Evolutionary conservation across 2,888 invertebrate species (phyloP), one percentile per base, ranked within the genome.

Genomic region (Urechis unicinctus): DNA sequence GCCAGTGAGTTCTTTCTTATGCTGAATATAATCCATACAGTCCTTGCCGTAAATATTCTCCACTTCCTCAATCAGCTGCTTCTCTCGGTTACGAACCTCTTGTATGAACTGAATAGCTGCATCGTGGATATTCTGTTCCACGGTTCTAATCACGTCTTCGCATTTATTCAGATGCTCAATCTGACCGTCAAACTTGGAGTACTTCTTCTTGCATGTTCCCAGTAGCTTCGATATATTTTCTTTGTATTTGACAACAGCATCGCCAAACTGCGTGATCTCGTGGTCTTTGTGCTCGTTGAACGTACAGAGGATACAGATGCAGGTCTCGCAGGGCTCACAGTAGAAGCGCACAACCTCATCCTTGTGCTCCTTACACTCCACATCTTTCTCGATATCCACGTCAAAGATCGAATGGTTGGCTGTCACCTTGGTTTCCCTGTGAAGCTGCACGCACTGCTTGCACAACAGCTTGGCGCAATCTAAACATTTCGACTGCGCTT

Each of bases 391-490:
- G 44, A 77, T 78, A 60, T 77, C 76, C 9, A 77, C 69, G 58
- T 78, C 78, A 63, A 78, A 78, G 58, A 78, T 68, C 52, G 74
- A 74, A 67, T 78, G 78, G 53, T 67, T 66, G 59, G 70, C 72
- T 5, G 78, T 78, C 30, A 78, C 77, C 63, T 76, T 75, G 29
- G 75, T 78, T 25, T 72, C 71, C 53, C 65, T 67, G 63, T 78
- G 78, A 55, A 74, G 59, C 36, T 73, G 73, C 6, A 75, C 77
- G 58, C 78, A 78, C 28, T 66, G 55, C 52, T 71, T 71, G 58
- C 78, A 78, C 41, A 78, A 66, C 49, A 78, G 66, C 62, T 78
- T 78, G 64, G 75, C 75, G 59, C 78, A 78, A 62, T 78, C 78
- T 44, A 78, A 66, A 58, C 78, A 78, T 64, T 78, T 78, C 9